Evolutionary conservation across 2,797 vertebrate genomes (phyloP).

Genomic region (Enteromius radiatus): DNA sequence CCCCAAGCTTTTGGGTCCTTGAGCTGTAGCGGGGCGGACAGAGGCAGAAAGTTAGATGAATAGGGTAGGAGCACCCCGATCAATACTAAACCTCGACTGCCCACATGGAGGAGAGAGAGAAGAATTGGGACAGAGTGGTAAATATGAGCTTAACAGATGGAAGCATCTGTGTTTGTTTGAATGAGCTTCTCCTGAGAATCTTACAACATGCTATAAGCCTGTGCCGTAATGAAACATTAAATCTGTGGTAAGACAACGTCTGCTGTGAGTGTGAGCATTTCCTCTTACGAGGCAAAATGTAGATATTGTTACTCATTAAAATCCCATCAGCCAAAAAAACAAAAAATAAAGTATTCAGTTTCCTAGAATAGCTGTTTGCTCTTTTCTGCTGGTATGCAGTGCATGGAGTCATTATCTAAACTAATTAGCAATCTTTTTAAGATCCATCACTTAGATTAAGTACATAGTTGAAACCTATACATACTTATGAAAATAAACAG

Average conservation of each 20-base stretch:
- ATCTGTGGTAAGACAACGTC: constrained; percentile 41
- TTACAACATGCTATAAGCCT: constrained; percentile 50
- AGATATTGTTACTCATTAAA: constrained; percentile 73
- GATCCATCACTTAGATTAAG: constrained; percentile 2
- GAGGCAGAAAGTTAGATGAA: constrained; percentile 61
- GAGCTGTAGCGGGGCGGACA: constrained; percentile 52
- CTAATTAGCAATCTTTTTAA: not conserved
- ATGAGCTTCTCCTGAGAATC: constrained; percentile 64
- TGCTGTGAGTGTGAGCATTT: constrained; percentile 58
- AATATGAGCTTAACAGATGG: constrained; percentile 62
- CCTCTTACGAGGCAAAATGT: constrained; percentile 67
- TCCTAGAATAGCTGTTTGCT: not conserved
- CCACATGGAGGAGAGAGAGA: constrained; percentile 37
- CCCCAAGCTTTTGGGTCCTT: constrained; percentile 46
- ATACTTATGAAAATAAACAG: not conserved
- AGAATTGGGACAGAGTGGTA: constrained; percentile 29
- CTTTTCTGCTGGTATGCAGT: not conserved
- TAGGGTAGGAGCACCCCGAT: constrained; percentile 54
- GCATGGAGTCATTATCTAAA: not conserved
- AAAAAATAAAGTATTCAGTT: constrained; percentile 67
- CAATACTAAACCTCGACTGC: constrained; percentile 63
- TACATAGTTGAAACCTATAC: not conserved
- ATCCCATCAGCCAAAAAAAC: constrained; percentile 74
- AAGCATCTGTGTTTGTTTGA: constrained; percentile 70
- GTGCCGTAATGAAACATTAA: constrained; percentile 66